These are phyloP conservation scores for Phaonia tiefii DNA, from an alignment of 2,888 invertebrate species.

Conservation along the genomic window DNA sequence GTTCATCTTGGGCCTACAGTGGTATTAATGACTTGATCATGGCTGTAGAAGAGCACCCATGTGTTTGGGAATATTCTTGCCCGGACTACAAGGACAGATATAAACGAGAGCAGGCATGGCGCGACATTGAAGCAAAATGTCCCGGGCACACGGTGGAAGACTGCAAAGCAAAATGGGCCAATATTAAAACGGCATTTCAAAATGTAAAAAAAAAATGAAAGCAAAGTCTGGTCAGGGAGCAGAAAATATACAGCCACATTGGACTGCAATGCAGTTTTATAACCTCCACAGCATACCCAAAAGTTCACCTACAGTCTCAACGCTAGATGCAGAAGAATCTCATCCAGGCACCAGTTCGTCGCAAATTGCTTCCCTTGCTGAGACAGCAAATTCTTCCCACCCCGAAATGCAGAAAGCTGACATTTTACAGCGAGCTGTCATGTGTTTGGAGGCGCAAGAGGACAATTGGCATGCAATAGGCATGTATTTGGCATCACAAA, in stretches of 20 bases:
- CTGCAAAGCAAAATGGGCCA: slow-evolving; percentile 43
- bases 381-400: background rate
- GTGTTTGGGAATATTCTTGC: slow-evolving; percentile 42
- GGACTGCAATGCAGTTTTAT: slow-evolving; percentile 46
- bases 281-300: background rate
- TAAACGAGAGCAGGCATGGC: slow-evolving; percentile 45
- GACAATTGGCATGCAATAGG: too few relatives aligned
- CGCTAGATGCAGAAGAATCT: slow-evolving; percentile 8
- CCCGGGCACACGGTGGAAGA: slow-evolving; percentile 27
- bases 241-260: slow-evolving; percentile 33
- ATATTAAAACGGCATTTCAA: slow-evolving; percentile 41
- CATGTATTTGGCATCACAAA: too few relatives aligned
- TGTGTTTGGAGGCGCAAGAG: too few relatives aligned
- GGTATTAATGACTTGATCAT: background rate
- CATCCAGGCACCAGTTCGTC: slow-evolving; percentile 2
- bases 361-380: background rate
- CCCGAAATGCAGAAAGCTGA: too few relatives aligned
- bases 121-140: slow-evolving; percentile 16
- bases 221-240: slow-evolving; percentile 41
- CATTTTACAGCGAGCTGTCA: too few relatives aligned
- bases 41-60: slow-evolving; percentile 23
- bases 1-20: background rate
- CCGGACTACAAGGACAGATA: slow-evolving; percentile 28
- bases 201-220: slow-evolving; percentile 44
- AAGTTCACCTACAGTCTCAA: background rate